A percentile compares a stretch with the other conserved stretches of the same genome.
Evolutionary conservation across 2,113 vertebrate genomes (phyloP).

Genomic region (Aldabrachelys gigantea): DNA sequence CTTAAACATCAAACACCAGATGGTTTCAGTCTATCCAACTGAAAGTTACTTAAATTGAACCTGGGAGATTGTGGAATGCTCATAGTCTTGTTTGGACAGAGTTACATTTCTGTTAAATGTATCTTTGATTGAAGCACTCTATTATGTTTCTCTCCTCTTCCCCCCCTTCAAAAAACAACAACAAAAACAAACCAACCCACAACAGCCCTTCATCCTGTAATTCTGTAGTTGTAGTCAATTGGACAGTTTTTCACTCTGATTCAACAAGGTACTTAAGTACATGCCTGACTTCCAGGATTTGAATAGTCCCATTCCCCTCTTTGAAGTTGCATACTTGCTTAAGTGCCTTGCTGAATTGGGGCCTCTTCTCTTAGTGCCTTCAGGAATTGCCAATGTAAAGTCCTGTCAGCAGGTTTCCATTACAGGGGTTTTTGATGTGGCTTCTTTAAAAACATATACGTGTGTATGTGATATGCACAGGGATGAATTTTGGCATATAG

Average conservation of each 20-base stretch:
- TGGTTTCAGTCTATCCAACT: not conserved
- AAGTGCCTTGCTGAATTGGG: not conserved
- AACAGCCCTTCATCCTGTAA: not conserved
- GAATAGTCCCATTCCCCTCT: not conserved
- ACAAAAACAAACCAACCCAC: too few relatives aligned
- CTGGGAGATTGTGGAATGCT: not conserved
- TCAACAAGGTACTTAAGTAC: not conserved
- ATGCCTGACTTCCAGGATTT: not conserved
- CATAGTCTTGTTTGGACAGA: not conserved
- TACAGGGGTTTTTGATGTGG: not conserved
- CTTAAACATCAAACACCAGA: not conserved
- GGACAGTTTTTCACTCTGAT: not conserved
- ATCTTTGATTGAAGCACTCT: not conserved
- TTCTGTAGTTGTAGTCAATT: accelerated
- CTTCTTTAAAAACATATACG: not conserved
- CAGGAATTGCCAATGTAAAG: not conserved
- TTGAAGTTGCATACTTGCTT: not conserved
- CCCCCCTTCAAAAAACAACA: not conserved
- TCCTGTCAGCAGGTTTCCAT: not conserved
- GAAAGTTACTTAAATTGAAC: not conserved
- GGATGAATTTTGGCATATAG: not conserved
- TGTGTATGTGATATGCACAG: not conserved
- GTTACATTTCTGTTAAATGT: not conserved
- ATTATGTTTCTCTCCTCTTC: not conserved
- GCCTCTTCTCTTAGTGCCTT: not conserved